A percentile compares a stretch with the other conserved stretches of the same genome.
These are phyloP conservation scores for Sebastes fasciatus DNA, from an alignment of 2,113 vertebrate species.

Conservation along the genomic window DNA sequence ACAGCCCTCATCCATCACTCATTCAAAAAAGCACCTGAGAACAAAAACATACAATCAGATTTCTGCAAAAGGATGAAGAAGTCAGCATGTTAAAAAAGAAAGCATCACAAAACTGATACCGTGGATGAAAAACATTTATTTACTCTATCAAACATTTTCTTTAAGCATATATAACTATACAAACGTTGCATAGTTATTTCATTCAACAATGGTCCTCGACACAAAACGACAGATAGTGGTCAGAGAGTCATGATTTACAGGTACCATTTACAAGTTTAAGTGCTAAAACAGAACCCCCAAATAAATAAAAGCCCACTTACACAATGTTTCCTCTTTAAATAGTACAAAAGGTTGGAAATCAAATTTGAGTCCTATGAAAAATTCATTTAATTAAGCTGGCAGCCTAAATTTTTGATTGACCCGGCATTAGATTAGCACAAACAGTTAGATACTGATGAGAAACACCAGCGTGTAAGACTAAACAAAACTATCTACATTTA, in stretches of 20 bases:
- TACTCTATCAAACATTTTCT: conserved; percentile 17
- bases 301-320: conserved; percentile 74
- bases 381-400: conserved; percentile 21
- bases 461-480: conserved; percentile 14
- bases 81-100: neutral
- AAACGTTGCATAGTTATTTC: conserved; percentile 57
- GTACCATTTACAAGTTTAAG: conserved; percentile 51
- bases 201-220: conserved; percentile 41
- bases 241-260: conserved; percentile 34
- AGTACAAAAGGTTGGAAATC: conserved; percentile 53
- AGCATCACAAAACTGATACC: neutral
- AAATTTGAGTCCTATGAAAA: conserved; percentile 19
- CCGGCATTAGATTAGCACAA: conserved; percentile 21
- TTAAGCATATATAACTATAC: conserved; percentile 20
- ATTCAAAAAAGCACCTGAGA: neutral
- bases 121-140: conserved; percentile 51
- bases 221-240: conserved; percentile 62
- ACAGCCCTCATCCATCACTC: neutral
- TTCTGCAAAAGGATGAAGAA: conserved; percentile 14
- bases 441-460: conserved; percentile 10
- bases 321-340: conserved; percentile 46
- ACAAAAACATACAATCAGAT: neutral
- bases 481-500: conserved; percentile 23
- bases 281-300: conserved; percentile 22
- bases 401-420: conserved; percentile 22